Evolutionary conservation across 2,888 invertebrate genomes (phyloP).

Genomic region (Amorpha juglandis): DNA sequence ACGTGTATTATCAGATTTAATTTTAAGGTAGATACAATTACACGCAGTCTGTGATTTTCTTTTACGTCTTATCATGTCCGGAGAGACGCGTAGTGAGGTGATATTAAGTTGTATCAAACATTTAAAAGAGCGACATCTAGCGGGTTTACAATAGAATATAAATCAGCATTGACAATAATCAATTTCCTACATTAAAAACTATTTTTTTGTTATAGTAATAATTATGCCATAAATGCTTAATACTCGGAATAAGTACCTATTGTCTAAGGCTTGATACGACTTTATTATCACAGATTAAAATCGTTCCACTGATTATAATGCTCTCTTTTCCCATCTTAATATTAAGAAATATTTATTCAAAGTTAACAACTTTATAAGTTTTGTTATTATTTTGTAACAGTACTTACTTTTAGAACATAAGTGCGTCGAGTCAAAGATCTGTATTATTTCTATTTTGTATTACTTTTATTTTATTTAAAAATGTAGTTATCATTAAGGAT

Average conservation of each 20-base stretch:
- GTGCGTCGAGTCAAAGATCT: conserved; percentile 83
- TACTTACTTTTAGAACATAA: conserved; percentile 77
- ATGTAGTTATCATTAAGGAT: conserved; percentile 64
- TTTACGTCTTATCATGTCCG: conserved; percentile 38
- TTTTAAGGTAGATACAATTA: conserved; percentile 37
- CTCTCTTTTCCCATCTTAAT: conserved; percentile 70
- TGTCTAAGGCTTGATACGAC: conserved; percentile 28
- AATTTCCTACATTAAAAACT: not conserved
- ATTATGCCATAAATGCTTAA: not conserved
- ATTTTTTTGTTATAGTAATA: not conserved
- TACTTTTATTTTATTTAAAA: conserved; percentile 79
- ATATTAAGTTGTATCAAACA: conserved; percentile 35
- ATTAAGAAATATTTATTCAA: conserved; percentile 80
- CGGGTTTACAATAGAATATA: not conserved
- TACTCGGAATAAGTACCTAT: conserved; percentile 5
- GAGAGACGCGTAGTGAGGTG: conserved; percentile 39
- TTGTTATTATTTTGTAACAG: conserved; percentile 74
- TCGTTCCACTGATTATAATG: conserved; percentile 58
- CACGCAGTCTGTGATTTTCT: conserved; percentile 49
- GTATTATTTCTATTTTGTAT: conserved; percentile 84
- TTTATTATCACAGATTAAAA: conserved; percentile 36
- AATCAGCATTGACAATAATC: not conserved
- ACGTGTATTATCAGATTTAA: conserved; percentile 29
- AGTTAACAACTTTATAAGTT: conserved; percentile 69
- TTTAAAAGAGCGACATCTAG: conserved; percentile 11